Base-by-base conservation (phyloP, 2,113 vertebrate species). In the Cinclus mexicanus region DNA sequence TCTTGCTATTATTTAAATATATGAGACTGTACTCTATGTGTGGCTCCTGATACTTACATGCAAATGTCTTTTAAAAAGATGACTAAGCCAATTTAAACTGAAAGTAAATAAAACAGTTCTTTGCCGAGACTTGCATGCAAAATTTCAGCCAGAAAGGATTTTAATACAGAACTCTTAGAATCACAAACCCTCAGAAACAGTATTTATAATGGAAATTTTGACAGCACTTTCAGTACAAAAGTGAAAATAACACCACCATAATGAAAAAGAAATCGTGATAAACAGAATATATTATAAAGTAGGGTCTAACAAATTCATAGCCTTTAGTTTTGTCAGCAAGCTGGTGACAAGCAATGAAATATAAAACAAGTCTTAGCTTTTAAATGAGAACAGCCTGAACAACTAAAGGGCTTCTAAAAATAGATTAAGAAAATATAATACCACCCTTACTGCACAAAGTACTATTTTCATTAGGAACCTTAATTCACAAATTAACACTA, bases 181-280 rank as follows among this genome's bases (percentile, higher is more conserved):
- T 71, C 80, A 70, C 65, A 94, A 89, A 78, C 37, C 63, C 79
- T 89, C 84, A 70, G 71, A 95, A 95, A 90, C 61, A 89, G 87
- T 95, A 96, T 93, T 96, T 95, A 80, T 96, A 96, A 96, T 94
- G 94, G 89, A 93, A 96, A 87, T 95, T 96, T 91, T 97, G 97
- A 97, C 95, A 97, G 91, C 63, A 90, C 78, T 65, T 84, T 94
- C 95, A 94, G 69, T 90, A 93, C 61, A 78, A 64, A 21, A 10
- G 84, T 69, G 91, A 90, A 96, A 95, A 95, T 91, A 95, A 94
- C 90, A 94, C 82, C 35, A 61, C 49, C 79, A n/a, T 94, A 96
- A 97, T 97, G 89, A 95, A 97, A 96, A 97, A 95, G 90, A 93
- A 97, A 97, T 92, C 46, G 94, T 96, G 90, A 96, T 94, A 96